These are phyloP conservation scores for Sorex araneus DNA, from an alignment of 2,113 vertebrate genomes.

Conservation along the genomic window DNA sequence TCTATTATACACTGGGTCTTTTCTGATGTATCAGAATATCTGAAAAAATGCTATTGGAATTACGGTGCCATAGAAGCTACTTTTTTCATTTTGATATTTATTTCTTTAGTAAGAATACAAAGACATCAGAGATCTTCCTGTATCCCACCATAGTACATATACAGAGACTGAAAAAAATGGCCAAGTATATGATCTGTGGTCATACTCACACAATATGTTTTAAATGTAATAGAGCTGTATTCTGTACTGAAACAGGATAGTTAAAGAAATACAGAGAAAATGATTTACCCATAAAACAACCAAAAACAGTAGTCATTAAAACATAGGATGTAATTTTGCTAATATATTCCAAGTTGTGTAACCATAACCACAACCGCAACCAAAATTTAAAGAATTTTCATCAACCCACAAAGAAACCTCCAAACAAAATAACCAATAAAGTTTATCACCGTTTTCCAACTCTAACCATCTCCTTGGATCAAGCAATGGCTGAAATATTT, in stretches of 20 bases:
- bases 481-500: neutral
- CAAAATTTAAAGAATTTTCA: conserved; percentile 4
- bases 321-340: neutral
- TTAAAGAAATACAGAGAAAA: conserved; percentile 18
- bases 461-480: neutral
- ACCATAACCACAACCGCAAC: neutral
- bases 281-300: neutral
- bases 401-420: neutral
- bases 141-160: fast-evolving
- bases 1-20: neutral
- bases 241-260: neutral
- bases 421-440: neutral
- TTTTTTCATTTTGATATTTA: conserved; percentile 17
- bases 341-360: neutral
- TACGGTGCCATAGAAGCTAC: neutral
- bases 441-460: neutral
- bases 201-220: neutral
- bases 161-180: neutral
- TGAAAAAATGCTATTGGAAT: neutral
- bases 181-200: neutral
- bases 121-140: neutral
- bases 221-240: neutral
- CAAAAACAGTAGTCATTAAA: neutral
- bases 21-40: neutral
- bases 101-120: conserved; percentile 8